phyloP scores from a whole-genome alignment of 2,797 vertebrate species.

The Myotis pilosus region DNA sequence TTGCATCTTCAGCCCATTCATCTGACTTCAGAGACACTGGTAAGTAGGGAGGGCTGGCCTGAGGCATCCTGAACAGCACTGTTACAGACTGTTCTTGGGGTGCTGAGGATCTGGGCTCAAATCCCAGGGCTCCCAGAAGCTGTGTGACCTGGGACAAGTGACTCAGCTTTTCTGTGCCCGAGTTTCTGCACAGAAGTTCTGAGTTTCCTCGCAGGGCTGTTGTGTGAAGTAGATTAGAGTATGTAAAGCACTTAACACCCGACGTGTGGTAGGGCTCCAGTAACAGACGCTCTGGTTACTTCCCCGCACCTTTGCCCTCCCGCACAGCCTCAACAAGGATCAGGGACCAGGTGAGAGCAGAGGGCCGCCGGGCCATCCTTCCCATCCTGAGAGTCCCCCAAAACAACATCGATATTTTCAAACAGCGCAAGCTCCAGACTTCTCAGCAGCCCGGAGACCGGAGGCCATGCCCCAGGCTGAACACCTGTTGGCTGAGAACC shows the following conservation, averaged over 20 bases:
- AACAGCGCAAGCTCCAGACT: background rate
- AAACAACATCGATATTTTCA: background rate
- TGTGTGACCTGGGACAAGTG: background rate
- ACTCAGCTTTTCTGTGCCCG: background rate
- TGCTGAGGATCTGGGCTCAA: slow-evolving; percentile 12
- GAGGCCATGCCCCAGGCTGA: background rate
- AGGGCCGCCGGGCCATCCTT: background rate
- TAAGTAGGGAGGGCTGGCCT: background rate
- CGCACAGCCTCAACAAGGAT: background rate
- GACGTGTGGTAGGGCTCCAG: background rate
- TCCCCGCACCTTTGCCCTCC: background rate
- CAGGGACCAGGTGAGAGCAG: background rate
- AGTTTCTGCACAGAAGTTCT: background rate
- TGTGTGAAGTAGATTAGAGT: background rate
- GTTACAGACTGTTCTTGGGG: background rate
- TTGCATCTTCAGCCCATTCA: background rate
- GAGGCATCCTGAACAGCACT: background rate
- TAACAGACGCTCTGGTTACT: background rate
- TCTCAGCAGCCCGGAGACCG: background rate
- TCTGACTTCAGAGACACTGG: background rate
- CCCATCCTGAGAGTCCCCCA: background rate
- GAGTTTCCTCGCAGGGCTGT: background rate
- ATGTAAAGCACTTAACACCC: background rate
- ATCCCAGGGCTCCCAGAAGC: background rate
- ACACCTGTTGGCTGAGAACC: background rate